These are phyloP conservation scores for Entelurus aequoreus DNA, from an alignment of 2,113 vertebrate species.

Conservation along the genomic window DNA sequence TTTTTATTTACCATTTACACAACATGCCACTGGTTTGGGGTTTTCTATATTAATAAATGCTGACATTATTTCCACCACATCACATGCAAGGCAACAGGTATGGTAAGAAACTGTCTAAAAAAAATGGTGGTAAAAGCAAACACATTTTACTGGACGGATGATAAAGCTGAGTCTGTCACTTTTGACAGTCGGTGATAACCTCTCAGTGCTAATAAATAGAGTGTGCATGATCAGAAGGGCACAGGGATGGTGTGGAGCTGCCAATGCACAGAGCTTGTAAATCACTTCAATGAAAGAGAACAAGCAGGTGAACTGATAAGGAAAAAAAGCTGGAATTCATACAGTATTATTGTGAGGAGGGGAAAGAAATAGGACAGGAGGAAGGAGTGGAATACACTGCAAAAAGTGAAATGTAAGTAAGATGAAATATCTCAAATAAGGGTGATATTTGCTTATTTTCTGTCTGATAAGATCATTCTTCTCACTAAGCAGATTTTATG, in stretches of 20 bases:
- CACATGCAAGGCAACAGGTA: not conserved
- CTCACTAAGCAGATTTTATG: too few relatives aligned
- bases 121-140: not conserved
- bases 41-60: too few relatives aligned
- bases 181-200: conserved; percentile 20
- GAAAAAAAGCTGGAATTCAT: conserved; percentile 38
- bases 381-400: not conserved
- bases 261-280: conserved; percentile 22
- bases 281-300: conserved; percentile 31
- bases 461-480: too few relatives aligned
- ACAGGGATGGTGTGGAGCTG: not conserved
- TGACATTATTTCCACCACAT: too few relatives aligned
- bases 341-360: not conserved
- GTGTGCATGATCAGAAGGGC: not conserved
- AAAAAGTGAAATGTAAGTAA: too few relatives aligned
- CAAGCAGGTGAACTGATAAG: conserved; percentile 47
- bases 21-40: too few relatives aligned
- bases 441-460: too few relatives aligned
- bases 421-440: too few relatives aligned
- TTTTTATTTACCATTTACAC: too few relatives aligned
- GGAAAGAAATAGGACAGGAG: conserved; percentile 1
- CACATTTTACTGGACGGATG: not conserved
- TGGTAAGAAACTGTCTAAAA: not conserved
- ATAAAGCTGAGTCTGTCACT: conserved; percentile 3
- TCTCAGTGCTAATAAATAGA: conserved; percentile 13